Conservation (phyloP, 2,888 invertebrate genomes). For the Blera fallax region DNA sequence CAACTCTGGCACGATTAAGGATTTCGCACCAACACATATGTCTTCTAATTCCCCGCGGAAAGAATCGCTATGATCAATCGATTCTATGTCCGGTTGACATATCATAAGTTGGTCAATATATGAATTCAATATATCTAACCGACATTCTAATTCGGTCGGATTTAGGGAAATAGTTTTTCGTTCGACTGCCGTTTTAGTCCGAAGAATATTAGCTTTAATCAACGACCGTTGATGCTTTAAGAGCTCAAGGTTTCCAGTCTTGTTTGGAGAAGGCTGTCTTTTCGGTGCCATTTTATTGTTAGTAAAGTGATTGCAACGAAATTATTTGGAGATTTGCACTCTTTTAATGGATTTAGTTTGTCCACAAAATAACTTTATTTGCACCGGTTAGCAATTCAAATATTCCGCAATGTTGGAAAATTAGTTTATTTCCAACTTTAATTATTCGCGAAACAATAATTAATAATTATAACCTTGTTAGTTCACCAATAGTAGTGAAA, state of each 20-base stretch:
- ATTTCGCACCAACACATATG: background rate
- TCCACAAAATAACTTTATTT: too few species aligned
- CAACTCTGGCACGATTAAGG: background rate
- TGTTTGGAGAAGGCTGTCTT: too few species aligned
- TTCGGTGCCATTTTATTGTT: too few species aligned
- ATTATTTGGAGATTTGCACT: too few species aligned
- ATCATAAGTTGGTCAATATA: conserved; percentile 9
- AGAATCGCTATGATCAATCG: background rate
- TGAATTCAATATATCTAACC: conserved; percentile 33
- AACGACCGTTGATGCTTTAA: too few species aligned
- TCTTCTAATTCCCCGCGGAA: conserved; percentile 1
- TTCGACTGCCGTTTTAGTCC: background rate
- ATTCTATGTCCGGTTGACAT: conserved; percentile 18
- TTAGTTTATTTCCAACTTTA: too few species aligned
- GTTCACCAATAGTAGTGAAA: too few species aligned
- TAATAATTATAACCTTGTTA: too few species aligned
- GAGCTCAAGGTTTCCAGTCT: too few species aligned
- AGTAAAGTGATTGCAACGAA: too few species aligned
- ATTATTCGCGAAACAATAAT: too few species aligned
- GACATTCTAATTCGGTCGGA: background rate
- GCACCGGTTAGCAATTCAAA: background rate
- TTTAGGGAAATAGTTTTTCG: background rate
- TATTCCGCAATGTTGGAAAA: background rate
- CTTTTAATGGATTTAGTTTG: too few species aligned
- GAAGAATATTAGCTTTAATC: background rate